A percentile compares a stretch with the other conserved stretches of the same genome.
phyloP scores from a whole-genome alignment of 2,888 invertebrate genomes.

The Cordilura impudica region DNA sequence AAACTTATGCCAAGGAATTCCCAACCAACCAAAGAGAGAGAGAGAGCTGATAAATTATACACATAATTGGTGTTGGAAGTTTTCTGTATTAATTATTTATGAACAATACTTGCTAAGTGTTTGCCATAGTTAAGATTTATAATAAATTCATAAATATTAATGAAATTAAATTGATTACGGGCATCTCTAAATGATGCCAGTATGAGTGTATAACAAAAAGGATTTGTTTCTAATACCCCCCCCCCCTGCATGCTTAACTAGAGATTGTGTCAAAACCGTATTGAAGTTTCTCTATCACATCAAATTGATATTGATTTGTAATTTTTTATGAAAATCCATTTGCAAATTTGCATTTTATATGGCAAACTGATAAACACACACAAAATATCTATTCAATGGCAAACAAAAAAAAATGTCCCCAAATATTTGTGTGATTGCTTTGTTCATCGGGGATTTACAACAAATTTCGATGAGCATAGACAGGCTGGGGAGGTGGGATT shows the following conservation, averaged over 20 bases:
- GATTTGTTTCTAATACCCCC: neutral
- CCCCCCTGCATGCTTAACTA: neutral
- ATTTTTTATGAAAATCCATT: constrained; percentile 46
- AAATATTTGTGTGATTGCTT: constrained; percentile 70
- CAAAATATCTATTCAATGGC: neutral
- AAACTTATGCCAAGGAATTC: neutral
- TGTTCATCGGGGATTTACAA: constrained; percentile 68
- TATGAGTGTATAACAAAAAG: constrained; percentile 1
- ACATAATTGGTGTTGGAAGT: constrained; percentile 19
- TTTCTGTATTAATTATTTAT: constrained; percentile 28
- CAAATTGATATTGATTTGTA: constrained; percentile 40
- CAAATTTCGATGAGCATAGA: constrained; percentile 13
- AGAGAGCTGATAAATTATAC: neutral
- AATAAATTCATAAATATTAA: constrained; percentile 33
- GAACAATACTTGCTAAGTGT: neutral
- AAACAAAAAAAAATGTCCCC: constrained; percentile 20
- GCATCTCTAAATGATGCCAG: neutral
- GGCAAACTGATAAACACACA: neutral
- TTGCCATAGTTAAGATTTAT: neutral
- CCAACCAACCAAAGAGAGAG: neutral
- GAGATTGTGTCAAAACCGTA: neutral
- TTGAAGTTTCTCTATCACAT: neutral
- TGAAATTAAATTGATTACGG: constrained; percentile 15
- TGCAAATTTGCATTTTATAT: constrained; percentile 34
- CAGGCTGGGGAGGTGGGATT: constrained; percentile 5